Percentiles rank a stretch among this genome's conserved stretches.
Conservation (phyloP, 2,888 invertebrate genomes). For the Ctena decussata region DNA sequence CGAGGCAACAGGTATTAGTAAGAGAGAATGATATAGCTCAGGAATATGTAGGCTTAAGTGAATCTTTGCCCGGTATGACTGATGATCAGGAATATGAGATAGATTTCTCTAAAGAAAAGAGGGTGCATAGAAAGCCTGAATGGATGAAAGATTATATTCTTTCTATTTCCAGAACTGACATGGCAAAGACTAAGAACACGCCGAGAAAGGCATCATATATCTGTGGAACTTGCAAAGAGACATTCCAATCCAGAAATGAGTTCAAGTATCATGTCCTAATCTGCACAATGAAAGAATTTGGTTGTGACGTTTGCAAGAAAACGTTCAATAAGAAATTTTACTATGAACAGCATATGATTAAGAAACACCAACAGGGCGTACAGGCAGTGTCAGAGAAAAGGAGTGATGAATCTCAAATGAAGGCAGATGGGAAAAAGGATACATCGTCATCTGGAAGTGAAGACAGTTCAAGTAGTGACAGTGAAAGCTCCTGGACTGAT, state of each 20-base stretch:
- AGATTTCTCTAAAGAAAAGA: not conserved
- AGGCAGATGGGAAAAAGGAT: too few relatives aligned
- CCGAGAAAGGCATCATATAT: not conserved
- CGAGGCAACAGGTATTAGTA: not conserved
- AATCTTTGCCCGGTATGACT: too few relatives aligned
- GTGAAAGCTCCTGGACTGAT: not conserved
- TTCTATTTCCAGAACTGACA: conserved; percentile 9
- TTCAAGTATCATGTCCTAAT: not conserved
- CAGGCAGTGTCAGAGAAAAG: too few relatives aligned
- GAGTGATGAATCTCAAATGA: too few relatives aligned
- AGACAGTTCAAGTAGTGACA: not conserved
- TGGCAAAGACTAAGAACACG: not conserved
- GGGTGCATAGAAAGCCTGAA: not conserved
- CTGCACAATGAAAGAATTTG: not conserved
- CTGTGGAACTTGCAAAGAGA: not conserved
- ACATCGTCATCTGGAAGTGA: not conserved
- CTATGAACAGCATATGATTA: not conserved
- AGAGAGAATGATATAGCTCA: not conserved
- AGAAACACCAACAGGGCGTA: not conserved
- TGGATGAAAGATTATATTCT: conserved; percentile 18
- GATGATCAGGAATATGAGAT: not conserved
- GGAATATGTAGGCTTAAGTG: too few relatives aligned
- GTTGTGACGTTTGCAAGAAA: not conserved
- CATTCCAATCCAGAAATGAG: not conserved
- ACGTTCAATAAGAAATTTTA: conserved; percentile 10